Evolutionary conservation across 1,140 invertebrate species (phyloP), one percentile per base, ranked within the genome.

Genomic region (Drosophila saltans): DNA sequence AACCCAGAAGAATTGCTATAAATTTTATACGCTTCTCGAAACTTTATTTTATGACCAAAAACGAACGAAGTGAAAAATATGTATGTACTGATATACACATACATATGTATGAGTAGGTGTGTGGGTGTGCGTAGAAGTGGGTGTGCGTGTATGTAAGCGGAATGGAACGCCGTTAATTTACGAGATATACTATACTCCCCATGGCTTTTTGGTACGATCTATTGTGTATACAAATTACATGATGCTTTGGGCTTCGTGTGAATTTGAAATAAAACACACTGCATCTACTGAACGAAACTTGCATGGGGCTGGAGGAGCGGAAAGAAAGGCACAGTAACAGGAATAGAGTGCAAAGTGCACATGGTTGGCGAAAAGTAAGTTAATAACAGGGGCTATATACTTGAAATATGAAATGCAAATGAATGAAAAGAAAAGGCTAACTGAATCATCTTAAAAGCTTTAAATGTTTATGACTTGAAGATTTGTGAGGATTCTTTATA

Each of bases 121-220:
- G 45, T 52, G 45, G 45, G 45, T 52, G 45, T 52, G 7, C 21
- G 21, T 52, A 40, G 9, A 40, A 11, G 21, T 26, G 45, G 24
- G 9, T 52, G 21, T 52, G 8, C 24, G 45, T 48, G 41, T 43
- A 24, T 75, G 75, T 66, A 66, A 68, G 59, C 66, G 26, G 80
- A 72, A 43, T 72, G 71, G 74, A 89, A 89, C 84, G 84, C 83
- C 84, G 88, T 91, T 90, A 90, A 90, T 91, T 91, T 91, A 91
- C 88, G 88, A 91, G 80, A 91, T 90, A 75, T 91, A 91, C 88
- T 91, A 75, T 91, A 91, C 88, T 91, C 88, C 88, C 88, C 82
- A 88, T 81, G 82, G 86, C 66, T 75, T 72, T 57, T 65, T 43
- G 48, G 55, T 80, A 67, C 62, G 48, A 74, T 80, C 70, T 66